Percentiles rank a stretch among this genome's conserved stretches.
phyloP scores from a whole-genome alignment of 92 coral and sea anemone genomes.

The Pocillopora meandrina region DNA sequence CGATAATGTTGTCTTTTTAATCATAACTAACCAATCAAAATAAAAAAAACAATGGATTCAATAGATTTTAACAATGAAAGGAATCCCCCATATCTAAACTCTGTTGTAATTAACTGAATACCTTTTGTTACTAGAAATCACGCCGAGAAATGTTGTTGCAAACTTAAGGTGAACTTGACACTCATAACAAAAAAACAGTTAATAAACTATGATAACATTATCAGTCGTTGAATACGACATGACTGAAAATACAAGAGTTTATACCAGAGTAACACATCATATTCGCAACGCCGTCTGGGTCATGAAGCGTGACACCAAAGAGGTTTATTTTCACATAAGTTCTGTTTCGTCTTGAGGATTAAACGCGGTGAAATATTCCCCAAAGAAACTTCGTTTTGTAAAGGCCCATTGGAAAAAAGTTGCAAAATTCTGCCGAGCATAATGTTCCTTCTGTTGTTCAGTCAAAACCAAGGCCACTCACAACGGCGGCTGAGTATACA shows the following conservation, averaged over 20 bases:
- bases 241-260: neutral
- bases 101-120: neutral
- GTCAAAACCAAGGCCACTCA: slow-evolving; percentile 19
- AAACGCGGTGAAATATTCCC: neutral
- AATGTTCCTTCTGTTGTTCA: neutral
- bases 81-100: slow-evolving; percentile 7
- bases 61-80: slow-evolving; percentile 25
- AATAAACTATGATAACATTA: too few relatives aligned
- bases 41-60: neutral
- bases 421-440: neutral
- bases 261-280: too few relatives aligned
- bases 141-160: slow-evolving; percentile 6
- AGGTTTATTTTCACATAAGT: neutral
- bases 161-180: neutral
- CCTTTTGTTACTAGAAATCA: slow-evolving; percentile 10
- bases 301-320: slow-evolving; percentile 22
- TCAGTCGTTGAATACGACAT: neutral
- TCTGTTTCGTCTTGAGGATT: slow-evolving; percentile 15
- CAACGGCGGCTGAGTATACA: neutral
- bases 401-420: neutral
- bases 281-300: neutral
- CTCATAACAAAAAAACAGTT: too few relatives aligned
- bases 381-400: neutral
- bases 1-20: slow-evolving; percentile 21
- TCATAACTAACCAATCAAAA: slow-evolving; percentile 31